Base-by-base conservation (phyloP, 1,140 invertebrate genomes). In the Antheraea pernyi region DNA sequence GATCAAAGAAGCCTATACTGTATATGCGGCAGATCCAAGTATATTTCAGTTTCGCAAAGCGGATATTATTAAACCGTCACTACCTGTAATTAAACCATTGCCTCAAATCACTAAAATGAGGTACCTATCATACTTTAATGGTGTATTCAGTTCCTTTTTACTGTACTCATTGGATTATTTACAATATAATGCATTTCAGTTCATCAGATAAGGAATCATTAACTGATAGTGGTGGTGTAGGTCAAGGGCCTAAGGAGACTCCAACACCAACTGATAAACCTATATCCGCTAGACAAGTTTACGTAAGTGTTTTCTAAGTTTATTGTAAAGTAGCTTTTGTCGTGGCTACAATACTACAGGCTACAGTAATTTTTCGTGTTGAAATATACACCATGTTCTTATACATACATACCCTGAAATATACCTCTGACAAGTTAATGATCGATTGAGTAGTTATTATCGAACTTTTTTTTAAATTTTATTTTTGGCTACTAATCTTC, bases 81-180 rank as follows among this genome's bases (percentile, higher is more conserved):
- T 91, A 60, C 80, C 91, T 9, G 84, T 83, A 9, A 90, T 89
- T 37, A 93, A 93, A 78, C 78, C 90, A 11, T 81, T 93, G 72
- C 87, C 93, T 18, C 92, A 92, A 67, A 92, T 93, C 66, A 92
- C 93, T 77, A 95, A 94, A 93, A 93, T 92, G 85, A 93, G 94
- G 94, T 95, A 78, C 60, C 7, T 9, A 53, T 53, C 7, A n/a
- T 16, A 53, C 16, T 53, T 10, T 42, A 53, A 0, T 53, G 1
- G 16, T 53, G 16, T 53, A 16, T 6, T 6, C 46, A 53, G 46
- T 13, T 6, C 11, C 9, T 7, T 53, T 42, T 0, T 3, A 11
- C 11, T 11, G 11, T 42, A 42, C 7, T 42, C 0, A 42, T 42
- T 42, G 7, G 3, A 3, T 42, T 3, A 42, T 42, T 42, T 9